Evolutionary conservation across 1,140 invertebrate species (phyloP).

Genomic region (Sinella curviseta): DNA sequence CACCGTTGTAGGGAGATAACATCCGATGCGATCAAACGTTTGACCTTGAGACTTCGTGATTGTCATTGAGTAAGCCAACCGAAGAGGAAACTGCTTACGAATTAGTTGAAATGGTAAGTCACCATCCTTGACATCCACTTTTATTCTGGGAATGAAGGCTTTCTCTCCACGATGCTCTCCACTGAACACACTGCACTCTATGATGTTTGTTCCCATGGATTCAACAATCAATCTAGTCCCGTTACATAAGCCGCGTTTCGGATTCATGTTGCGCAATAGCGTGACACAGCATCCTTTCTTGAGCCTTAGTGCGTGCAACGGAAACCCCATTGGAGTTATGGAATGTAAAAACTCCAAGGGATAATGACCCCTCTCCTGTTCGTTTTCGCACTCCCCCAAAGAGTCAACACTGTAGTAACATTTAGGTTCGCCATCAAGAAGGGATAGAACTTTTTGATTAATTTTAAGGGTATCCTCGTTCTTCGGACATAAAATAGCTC

Average conservation of each 20-base stretch:
- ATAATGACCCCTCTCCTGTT: constrained; percentile 41
- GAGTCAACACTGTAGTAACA: constrained; percentile 32
- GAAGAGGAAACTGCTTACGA: constrained; percentile 56
- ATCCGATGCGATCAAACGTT: constrained; percentile 41
- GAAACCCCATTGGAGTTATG: constrained; percentile 50
- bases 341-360: constrained; percentile 54
- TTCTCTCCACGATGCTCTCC: background rate
- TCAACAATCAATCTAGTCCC: constrained; percentile 34
- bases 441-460: constrained; percentile 32
- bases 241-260: constrained; percentile 35
- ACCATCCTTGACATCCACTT: constrained; percentile 21
- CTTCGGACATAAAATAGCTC: constrained; percentile 31
- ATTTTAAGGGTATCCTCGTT: constrained; percentile 32
- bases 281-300: constrained; percentile 49
- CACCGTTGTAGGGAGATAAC: constrained; percentile 45
- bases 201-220: constrained; percentile 27
- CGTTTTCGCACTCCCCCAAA: constrained; percentile 32
- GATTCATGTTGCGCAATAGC: constrained; percentile 41
- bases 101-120: constrained; percentile 45
- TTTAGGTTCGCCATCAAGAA: constrained; percentile 11
- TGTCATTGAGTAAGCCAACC: constrained; percentile 55
- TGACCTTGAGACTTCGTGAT: constrained; percentile 56
- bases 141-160: constrained; percentile 35
- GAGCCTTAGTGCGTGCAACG: constrained; percentile 46
- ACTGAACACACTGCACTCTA: constrained; percentile 23